phyloP scores from a whole-genome alignment of 2,113 vertebrate species.

The Callionymus lyra region DNA sequence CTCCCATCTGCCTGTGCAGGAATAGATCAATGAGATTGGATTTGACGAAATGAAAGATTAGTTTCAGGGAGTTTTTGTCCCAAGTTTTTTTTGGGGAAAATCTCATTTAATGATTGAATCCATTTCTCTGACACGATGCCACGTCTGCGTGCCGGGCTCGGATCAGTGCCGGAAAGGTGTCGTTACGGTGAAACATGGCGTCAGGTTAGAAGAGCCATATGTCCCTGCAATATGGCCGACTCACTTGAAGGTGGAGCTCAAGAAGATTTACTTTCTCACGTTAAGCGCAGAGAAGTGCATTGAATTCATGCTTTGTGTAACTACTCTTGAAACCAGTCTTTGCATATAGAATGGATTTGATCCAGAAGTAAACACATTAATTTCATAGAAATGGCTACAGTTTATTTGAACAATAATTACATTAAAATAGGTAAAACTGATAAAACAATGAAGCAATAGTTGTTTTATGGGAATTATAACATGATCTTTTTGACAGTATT shows the following conservation, averaged over 20 bases:
- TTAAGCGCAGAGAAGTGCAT: no score
- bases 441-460: no score
- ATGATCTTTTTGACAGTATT: no score
- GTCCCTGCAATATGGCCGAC: conserved; percentile 15
- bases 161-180: conserved; percentile 49
- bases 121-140: conserved; percentile 49
- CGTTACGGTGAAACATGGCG: conserved; percentile 40
- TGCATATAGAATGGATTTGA: no score
- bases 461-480: no score
- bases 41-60: conserved; percentile 60
- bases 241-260: conserved; percentile 15
- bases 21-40: conserved; percentile 54
- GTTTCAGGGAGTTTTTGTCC: conserved; percentile 37
- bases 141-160: conserved; percentile 31
- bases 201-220: conserved; percentile 33
- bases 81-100: conserved; percentile 24
- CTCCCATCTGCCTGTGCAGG: conserved; percentile 44
- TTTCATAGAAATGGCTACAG: no score
- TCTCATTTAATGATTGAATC: conserved; percentile 55
- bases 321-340: no score
- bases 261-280: no score
- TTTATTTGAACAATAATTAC: no score
- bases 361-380: no score
- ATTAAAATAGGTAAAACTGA: no score
- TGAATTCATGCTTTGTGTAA: no score